These are phyloP conservation scores for Polylopha cassiicola DNA, from an alignment of 2,888 invertebrate species.

Conservation along the genomic window DNA sequence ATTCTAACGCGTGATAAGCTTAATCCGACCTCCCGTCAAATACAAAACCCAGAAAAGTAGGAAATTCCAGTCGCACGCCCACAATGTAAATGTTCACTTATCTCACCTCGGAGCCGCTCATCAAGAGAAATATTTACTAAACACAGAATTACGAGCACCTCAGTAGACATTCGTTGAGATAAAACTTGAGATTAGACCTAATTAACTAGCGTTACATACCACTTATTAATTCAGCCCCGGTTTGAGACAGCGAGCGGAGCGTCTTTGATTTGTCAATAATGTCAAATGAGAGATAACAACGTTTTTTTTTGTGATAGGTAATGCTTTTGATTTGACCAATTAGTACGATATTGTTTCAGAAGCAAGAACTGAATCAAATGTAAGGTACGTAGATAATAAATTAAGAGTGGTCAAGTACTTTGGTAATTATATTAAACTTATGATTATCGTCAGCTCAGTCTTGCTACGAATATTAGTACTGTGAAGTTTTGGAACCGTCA, in stretches of 20 bases:
- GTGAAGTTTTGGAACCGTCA: too few species aligned
- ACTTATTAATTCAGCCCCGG: slow-evolving; percentile 46
- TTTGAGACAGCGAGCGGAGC: slow-evolving; percentile 27
- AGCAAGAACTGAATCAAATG: too few species aligned
- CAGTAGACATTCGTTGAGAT: slow-evolving; percentile 52
- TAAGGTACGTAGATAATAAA: too few species aligned
- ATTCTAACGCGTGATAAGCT: slow-evolving; percentile 28
- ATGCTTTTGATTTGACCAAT: too few species aligned
- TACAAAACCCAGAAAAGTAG: slow-evolving; percentile 17
- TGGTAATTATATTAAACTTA: too few species aligned
- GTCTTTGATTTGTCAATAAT: slow-evolving; percentile 11
- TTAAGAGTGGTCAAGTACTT: too few species aligned
- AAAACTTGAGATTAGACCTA: slow-evolving; percentile 58
- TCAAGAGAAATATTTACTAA: slow-evolving; percentile 70
- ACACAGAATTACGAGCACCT: slow-evolving; percentile 52
- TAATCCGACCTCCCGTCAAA: slow-evolving; percentile 44
- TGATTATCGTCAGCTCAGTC: too few species aligned
- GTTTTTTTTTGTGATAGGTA: too few species aligned
- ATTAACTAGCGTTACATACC: slow-evolving; percentile 55
- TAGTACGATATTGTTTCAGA: too few species aligned
- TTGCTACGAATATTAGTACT: too few species aligned
- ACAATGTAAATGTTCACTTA: slow-evolving; percentile 49
- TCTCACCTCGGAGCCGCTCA: slow-evolving; percentile 45
- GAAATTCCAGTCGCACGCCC: slow-evolving; percentile 38
- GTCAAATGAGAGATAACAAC: too few species aligned